These are phyloP conservation scores for Parnassius mnemosyne DNA, from an alignment of 2,888 invertebrate genomes.

Conservation along the genomic window DNA sequence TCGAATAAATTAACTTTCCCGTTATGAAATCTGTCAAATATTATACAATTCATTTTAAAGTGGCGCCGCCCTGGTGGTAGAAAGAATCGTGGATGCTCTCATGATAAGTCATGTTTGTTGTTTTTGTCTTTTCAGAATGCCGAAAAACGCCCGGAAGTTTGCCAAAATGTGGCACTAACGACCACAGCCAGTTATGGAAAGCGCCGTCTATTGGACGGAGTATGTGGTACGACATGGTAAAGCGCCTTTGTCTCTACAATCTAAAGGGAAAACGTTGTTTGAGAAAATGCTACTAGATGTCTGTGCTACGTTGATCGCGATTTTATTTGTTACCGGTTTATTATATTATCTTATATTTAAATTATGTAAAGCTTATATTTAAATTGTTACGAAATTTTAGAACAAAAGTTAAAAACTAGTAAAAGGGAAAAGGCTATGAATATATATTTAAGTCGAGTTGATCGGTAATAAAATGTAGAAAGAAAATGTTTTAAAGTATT, in stretches of 20 bases:
- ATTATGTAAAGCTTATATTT: too few relatives aligned
- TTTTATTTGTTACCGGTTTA: constrained; percentile 35
- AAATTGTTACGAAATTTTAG: too few relatives aligned
- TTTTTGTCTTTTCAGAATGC: constrained; percentile 46
- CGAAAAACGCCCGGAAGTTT: constrained; percentile 65
- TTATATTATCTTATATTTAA: constrained; percentile 37
- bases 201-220: constrained; percentile 83
- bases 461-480: too few relatives aligned
- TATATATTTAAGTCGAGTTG: too few relatives aligned
- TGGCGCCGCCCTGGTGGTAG: too few relatives aligned
- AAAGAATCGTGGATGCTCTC: too few relatives aligned
- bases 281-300: constrained; percentile 55
- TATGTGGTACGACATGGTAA: constrained; percentile 77
- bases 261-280: constrained; percentile 48
- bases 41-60: too few relatives aligned
- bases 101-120: too few relatives aligned
- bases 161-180: constrained; percentile 78
- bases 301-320: constrained; percentile 41
- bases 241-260: constrained; percentile 49
- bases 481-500: too few relatives aligned
- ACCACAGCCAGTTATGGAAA: constrained; percentile 78
- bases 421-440: constrained; percentile 5
- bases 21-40: too few relatives aligned
- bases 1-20: too few relatives aligned
- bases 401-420: constrained; percentile 41